Evolutionary conservation across 1,140 invertebrate species (phyloP).

Genomic region (Procambarus virginalis): DNA sequence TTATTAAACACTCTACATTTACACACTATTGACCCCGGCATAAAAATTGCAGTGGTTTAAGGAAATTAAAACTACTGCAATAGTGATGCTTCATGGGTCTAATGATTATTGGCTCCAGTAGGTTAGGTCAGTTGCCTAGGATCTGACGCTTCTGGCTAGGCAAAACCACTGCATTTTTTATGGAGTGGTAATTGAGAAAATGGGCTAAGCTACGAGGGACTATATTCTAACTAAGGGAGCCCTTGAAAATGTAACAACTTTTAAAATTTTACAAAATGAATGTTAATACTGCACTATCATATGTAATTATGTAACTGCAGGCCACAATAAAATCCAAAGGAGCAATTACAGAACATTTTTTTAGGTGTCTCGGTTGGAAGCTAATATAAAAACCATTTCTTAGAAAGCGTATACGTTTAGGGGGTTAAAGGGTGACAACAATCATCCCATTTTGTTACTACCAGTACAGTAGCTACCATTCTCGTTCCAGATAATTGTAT

Average conservation of each 20-base stretch:
- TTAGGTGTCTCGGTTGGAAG: background rate
- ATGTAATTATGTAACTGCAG: background rate
- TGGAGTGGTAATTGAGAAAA: too few species aligned
- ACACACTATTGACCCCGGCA: too few species aligned
- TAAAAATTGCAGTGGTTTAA: too few species aligned
- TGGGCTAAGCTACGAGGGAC: background rate
- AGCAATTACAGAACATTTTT: background rate
- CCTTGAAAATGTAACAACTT: constrained; percentile 15
- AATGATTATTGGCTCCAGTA: too few species aligned
- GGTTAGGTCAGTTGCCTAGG: too few species aligned
- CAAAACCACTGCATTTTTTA: too few species aligned
- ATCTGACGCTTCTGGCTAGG: too few species aligned
- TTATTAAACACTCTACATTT: too few species aligned
- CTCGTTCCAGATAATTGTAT: background rate
- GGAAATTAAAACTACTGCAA: too few species aligned
- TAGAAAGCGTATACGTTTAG: background rate
- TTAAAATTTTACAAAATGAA: constrained; percentile 16
- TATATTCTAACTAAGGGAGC: background rate
- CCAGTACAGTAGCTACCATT: background rate
- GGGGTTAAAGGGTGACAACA: background rate
- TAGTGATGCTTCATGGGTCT: too few species aligned
- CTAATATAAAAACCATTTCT: background rate
- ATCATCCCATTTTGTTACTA: background rate
- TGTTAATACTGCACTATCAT: constrained; percentile 3
- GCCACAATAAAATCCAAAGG: background rate